phyloP scores from a whole-genome alignment of 2,888 invertebrate genomes.

The Lasioglossum marginatum region DNA sequence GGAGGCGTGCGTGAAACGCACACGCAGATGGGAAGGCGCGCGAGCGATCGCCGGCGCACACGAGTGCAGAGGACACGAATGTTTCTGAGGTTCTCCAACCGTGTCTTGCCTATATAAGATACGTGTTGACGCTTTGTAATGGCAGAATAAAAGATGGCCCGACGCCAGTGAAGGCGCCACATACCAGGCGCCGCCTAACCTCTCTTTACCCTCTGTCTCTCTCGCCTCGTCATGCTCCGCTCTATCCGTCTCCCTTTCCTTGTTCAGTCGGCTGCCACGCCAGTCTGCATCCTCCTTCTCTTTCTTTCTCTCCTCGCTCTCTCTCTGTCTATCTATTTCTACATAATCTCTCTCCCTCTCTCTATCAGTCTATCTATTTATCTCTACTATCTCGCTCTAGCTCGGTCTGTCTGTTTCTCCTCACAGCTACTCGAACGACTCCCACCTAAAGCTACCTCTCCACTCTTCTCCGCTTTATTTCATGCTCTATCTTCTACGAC shows the following conservation, averaged over 20 bases:
- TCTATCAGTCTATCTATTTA: not conserved
- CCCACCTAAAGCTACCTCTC: constrained; percentile 43
- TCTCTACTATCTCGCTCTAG: not conserved
- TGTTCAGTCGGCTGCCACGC: constrained; percentile 31
- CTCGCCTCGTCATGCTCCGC: constrained; percentile 11
- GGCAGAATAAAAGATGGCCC: constrained; percentile 81
- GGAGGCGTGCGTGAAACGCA: too few species aligned
- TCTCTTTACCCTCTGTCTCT: constrained; percentile 63
- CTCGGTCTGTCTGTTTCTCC: constrained; percentile 14
- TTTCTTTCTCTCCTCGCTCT: constrained; percentile 52
- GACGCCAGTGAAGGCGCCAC: constrained; percentile 83
- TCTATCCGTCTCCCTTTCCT: constrained; percentile 42
- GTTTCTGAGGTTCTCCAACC: constrained; percentile 57
- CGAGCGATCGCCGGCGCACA: not conserved
- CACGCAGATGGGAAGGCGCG: too few species aligned
- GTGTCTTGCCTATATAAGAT: constrained; percentile 71
- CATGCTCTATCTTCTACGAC: constrained; percentile 59
- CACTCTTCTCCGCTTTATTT: constrained; percentile 23
- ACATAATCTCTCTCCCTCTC: constrained; percentile 16
- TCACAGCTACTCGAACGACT: constrained; percentile 38
- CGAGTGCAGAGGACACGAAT: constrained; percentile 12
- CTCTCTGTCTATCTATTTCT: constrained; percentile 49
- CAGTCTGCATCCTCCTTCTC: constrained; percentile 15
- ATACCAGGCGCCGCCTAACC: constrained; percentile 83
- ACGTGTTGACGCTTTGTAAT: constrained; percentile 81